Conservation (phyloP, 1,140 invertebrate species). For the Macrotrachela quadricornifera region DNA sequence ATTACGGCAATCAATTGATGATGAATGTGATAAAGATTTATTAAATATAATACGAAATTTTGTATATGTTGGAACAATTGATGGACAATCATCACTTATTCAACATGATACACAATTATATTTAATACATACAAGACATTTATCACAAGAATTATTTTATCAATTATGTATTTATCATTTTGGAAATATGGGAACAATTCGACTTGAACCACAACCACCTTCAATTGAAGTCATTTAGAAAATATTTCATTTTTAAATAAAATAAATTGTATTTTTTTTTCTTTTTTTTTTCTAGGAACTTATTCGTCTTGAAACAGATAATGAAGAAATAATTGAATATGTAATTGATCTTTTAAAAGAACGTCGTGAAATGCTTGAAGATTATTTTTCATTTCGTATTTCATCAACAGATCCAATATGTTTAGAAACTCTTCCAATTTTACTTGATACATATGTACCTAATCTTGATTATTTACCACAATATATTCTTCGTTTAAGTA, state of each 20-base stretch:
- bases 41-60: constrained; percentile 54
- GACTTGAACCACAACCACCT: constrained; percentile 32
- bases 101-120: constrained; percentile 69
- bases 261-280: too few species aligned
- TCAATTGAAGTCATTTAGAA: too few species aligned
- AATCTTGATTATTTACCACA: constrained; percentile 51
- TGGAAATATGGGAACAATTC: constrained; percentile 61
- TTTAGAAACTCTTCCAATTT: constrained; percentile 27
- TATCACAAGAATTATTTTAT: constrained; percentile 68
- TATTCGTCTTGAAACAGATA: too few species aligned
- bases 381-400: constrained; percentile 53
- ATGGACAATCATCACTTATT: constrained; percentile 47
- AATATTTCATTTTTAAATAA: too few species aligned
- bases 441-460: constrained; percentile 58
- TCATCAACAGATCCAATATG: constrained; percentile 19
- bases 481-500: constrained; percentile 56
- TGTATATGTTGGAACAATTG: constrained; percentile 71
- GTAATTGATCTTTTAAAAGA: constrained; percentile 44
- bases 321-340: constrained; percentile 19
- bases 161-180: constrained; percentile 72
- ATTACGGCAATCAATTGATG: constrained; percentile 41
- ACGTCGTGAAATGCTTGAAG: constrained; percentile 57
- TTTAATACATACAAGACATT: constrained; percentile 41
- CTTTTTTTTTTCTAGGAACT: too few species aligned
- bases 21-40: constrained; percentile 40